Conservation (phyloP, 2,113 vertebrate species). For the Myrmophylax atrothorax region DNA sequence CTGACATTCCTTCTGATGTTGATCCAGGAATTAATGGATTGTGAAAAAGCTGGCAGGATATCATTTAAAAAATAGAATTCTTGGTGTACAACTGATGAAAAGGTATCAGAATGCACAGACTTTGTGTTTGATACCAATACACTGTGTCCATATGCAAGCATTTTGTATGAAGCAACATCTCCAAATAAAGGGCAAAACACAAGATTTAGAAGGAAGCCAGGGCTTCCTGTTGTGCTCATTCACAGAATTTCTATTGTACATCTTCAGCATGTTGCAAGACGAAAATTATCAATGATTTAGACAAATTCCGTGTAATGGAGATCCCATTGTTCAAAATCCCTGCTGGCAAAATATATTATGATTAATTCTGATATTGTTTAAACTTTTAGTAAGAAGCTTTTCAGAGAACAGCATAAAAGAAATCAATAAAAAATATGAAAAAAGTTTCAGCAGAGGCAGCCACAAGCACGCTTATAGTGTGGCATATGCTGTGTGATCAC, state of each 20-base stretch:
- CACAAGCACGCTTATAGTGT: background rate
- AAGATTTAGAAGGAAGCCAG: slow-evolving; percentile 4
- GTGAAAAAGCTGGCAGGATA: slow-evolving; percentile 94
- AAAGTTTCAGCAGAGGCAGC: background rate
- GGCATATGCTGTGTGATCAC: background rate
- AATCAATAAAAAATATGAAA: background rate
- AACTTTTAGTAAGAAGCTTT: background rate
- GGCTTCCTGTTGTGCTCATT: background rate
- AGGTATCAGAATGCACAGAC: slow-evolving; percentile 77
- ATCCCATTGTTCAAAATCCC: background rate
- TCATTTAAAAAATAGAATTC: slow-evolving; percentile 87
- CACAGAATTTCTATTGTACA: background rate
- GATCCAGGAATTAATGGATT: slow-evolving; percentile 93
- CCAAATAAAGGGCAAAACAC: slow-evolving; percentile 3
- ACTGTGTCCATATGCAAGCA: background rate
- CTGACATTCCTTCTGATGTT: slow-evolving; percentile 93
- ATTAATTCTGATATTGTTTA: background rate
- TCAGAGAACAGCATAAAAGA: background rate
- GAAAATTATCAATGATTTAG: background rate
- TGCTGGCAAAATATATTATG: background rate
- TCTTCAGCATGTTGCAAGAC: background rate
- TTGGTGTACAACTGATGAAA: slow-evolving; percentile 79
- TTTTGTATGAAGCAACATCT: background rate
- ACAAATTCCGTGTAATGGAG: background rate
- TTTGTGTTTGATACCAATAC: slow-evolving; percentile 70